Evolutionary conservation across 1,140 invertebrate species (phyloP), one percentile per base, ranked within the genome.

Genomic region (Caerostris extrusa): DNA sequence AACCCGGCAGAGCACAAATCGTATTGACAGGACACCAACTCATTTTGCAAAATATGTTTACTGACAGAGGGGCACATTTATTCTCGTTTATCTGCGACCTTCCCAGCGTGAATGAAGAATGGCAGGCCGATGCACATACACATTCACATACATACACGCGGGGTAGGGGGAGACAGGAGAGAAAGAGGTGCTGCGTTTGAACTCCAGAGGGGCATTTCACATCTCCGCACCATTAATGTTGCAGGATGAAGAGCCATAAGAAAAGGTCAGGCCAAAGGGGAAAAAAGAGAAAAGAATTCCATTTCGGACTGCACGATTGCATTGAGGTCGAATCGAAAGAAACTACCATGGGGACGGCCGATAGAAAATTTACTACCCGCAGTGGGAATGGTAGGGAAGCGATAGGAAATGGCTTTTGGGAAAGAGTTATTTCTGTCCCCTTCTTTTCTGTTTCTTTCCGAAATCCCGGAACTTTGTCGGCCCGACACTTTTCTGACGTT

Each of bases 301-400:
- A 77, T 77, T 77, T 77, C 71, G 71, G 71, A 77, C 7, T 77
- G 53, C 71, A n/a, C n/a, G n/a, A n/a, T n/a, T n/a, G n/a, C 71
- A 77, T 77, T 77, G 34, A 34, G 71, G 12, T n/a, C 71, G 50
- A 77, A 77, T 77, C 71, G 82, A 83, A 83, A 83, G 82, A 83
- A 83, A 83, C 17, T 83, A 58, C 82, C 82, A 7, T 58, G n/a
- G 56, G n/a, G 82, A 83, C 53, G 7, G n/a, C n/a, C 14, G 34
- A 57, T 55, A 55, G 53, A 58, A 83, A 83, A 83, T 83, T 83
- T 83, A 83, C 82, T 83, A 83, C 82, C 17, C 57, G 56, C n/a
- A 83, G 56, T 14, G 56, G 56, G 82, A 83, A 58, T 58, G 82
- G 82, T 58, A 83, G 6, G 8, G 82, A 58, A 83, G 53, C 17